Base-by-base conservation (phyloP, 2,797 vertebrate genomes). In the Eulemur rubriventer region DNA sequence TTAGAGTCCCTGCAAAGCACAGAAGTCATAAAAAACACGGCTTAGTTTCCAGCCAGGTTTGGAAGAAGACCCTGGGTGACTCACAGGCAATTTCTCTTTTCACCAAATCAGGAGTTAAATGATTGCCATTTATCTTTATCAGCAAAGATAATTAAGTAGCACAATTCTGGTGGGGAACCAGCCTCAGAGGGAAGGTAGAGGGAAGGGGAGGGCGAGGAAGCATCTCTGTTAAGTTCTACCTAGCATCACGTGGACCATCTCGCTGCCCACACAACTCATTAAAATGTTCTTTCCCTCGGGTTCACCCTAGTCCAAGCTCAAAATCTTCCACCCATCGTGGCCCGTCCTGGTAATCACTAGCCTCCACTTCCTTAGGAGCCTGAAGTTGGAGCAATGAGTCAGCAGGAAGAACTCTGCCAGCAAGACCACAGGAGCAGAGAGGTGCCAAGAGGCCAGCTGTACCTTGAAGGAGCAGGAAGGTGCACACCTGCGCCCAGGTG, bases 21-120 rank as follows among this genome's bases (percentile, higher is more conserved):
- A 59, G 83, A 91, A 94, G 81, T 97, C 89, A 88, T 95, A 94
- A 97, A 97, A 98, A 96, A 48, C 67, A 89, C 79, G 70, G 78
- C 81, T 96, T 83, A 75, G 63, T 92, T 96, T 91, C 96, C 92
- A 96, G 92, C 46, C 46, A 96, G 80, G 81, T 85, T 96, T 80
- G 86, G 89, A 94, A 96, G 73, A 96, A 80, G 80, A 97, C 69
- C n/a, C 30, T 83, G 63, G 48, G 61, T 97, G 95, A 95, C 94
- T 94, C 94, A 94, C 73, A 73, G 2, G 2, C 30, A 59, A 46
- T 92, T 86, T 96, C 72, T 93, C 86, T 96, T 94, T 85, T 93
- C 59, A 69, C 59, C 97, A 94, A 78, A 73, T 94, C 79, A 75
- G n/a, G 18, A 92, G 63, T 76, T 89, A 26, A 94, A 93, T 61